Evolutionary conservation across 2,797 vertebrate genomes (phyloP).

Genomic region (Cyprinella venusta): DNA sequence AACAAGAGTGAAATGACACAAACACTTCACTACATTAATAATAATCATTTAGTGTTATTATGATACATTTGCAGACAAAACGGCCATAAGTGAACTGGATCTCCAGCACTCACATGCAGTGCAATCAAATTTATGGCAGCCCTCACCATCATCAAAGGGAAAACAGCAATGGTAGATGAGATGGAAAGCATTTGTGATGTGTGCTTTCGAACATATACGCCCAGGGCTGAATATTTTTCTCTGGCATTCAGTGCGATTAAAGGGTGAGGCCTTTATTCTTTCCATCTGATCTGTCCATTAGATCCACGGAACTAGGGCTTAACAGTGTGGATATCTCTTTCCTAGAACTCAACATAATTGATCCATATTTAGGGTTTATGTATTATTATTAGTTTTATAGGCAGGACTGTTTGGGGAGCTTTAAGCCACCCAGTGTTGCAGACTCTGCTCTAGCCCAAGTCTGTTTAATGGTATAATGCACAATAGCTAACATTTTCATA

Average conservation of each 20-base stretch:
- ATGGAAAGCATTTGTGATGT: constrained; percentile 9
- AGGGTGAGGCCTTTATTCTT: constrained; percentile 19
- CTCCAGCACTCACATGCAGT: neutral
- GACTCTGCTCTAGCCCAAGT: neutral
- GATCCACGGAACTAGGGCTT: neutral
- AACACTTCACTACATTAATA: neutral
- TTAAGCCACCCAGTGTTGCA: neutral
- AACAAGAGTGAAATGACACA: neutral
- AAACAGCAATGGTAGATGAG: neutral
- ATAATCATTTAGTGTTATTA: neutral
- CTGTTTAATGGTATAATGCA: constrained; percentile 13
- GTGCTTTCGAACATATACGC: constrained; percentile 8
- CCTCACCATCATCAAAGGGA: constrained; percentile 1
- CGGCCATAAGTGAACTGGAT: neutral
- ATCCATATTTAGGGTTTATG: constrained; percentile 13
- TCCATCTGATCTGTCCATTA: constrained; percentile 10
- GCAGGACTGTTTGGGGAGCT: neutral
- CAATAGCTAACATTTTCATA: constrained; percentile 3
- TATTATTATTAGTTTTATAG: neutral
- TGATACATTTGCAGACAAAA: neutral
- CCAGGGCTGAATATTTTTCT: neutral
- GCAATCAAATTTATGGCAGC: neutral
- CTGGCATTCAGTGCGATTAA: constrained; percentile 11
- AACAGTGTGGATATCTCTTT: constrained; percentile 18
- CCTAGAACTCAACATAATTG: constrained; percentile 36